These are phyloP conservation scores for Macaca nemestrina DNA, from an alignment of 2,113 vertebrate genomes.

Conservation along the genomic window DNA sequence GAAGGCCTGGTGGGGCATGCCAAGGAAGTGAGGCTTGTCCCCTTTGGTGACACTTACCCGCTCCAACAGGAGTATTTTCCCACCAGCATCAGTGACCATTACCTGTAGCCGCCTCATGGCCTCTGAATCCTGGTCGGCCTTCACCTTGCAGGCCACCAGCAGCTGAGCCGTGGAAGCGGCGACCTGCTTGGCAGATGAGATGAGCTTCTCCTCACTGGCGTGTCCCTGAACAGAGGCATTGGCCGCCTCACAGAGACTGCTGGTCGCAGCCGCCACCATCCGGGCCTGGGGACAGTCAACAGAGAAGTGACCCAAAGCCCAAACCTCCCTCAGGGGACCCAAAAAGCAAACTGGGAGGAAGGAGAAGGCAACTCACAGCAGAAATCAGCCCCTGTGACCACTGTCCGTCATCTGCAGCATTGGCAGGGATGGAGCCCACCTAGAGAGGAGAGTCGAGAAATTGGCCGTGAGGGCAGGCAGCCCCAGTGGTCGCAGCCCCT, in stretches of 20 bases:
- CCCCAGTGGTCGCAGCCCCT: background rate
- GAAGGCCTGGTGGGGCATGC: conserved; percentile 64
- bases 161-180: conserved; percentile 98
- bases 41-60: conserved; percentile 69
- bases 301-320: background rate
- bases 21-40: conserved; percentile 53
- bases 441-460: conserved; percentile 74
- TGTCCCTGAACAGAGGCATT: conserved; percentile 98
- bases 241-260: conserved; percentile 97
- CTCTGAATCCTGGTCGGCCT: conserved; percentile 97
- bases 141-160: conserved; percentile 98
- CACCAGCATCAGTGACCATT: conserved; percentile 70
- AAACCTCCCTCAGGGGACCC: background rate
- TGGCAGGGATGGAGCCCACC: conserved; percentile 97
- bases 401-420: conserved; percentile 97
- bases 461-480: background rate
- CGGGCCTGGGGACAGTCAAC: conserved; percentile 88
- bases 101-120: conserved; percentile 99
- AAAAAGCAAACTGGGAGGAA: background rate
- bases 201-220: conserved; percentile 98
- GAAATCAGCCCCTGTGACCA: conserved; percentile 99
- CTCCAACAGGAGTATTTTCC: conserved; percentile 79
- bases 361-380: conserved; percentile 89
- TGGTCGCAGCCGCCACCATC: conserved; percentile 98
- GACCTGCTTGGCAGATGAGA: conserved; percentile 98